Conservation (phyloP, 2,113 vertebrate species). For the Gymnobelideus leadbeateri region DNA sequence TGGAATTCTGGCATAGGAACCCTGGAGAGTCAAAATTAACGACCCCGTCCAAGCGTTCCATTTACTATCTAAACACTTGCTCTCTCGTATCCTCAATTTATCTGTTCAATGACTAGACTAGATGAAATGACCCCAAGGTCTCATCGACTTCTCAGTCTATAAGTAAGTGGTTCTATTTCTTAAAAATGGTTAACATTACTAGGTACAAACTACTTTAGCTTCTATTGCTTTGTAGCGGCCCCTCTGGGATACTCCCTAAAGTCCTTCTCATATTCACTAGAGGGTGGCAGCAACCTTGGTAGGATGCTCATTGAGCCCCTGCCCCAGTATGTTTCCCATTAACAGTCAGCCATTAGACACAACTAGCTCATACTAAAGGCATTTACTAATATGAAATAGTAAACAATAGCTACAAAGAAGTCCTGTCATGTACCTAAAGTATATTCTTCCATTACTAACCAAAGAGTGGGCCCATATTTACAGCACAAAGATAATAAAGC, state of each 20-base stretch:
- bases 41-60: neutral
- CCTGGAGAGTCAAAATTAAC: neutral
- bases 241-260: neutral
- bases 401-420: neutral
- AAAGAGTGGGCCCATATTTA: neutral
- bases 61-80: neutral
- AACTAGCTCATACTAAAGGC: neutral
- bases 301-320: neutral
- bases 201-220: neutral
- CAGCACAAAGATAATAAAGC: neutral
- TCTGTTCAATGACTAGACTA: neutral
- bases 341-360: neutral
- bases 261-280: neutral
- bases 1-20: neutral
- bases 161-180: neutral
- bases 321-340: neutral
- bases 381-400: neutral
- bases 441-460: neutral
- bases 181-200: neutral
- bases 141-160: neutral
- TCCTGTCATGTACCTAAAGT: neutral
- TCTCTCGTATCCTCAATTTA: neutral
- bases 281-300: neutral
- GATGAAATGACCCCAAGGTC: neutral
- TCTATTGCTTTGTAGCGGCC: neutral